Percentiles rank a stretch among this genome's conserved stretches.
Conservation (phyloP, 30 jellyfish, hydroid and myxozoan genomes). For the Catostylus mosaicus region DNA sequence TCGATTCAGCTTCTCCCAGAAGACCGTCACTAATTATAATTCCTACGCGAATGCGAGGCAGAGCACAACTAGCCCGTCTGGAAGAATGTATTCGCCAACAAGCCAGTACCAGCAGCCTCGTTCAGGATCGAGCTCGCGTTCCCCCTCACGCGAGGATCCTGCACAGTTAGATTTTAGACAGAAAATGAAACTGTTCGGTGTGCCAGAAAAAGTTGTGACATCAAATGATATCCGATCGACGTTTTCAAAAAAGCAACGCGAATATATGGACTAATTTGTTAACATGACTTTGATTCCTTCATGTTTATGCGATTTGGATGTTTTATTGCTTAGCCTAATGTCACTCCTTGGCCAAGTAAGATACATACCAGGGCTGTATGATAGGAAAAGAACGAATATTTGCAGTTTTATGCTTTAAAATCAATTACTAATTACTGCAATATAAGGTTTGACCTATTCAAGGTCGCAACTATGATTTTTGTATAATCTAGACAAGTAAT, state of each 20-base stretch:
- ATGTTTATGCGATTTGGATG: neutral
- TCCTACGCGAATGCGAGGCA: conserved; percentile 2
- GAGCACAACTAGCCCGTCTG: conserved; percentile 18
- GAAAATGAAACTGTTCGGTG: conserved; percentile 86
- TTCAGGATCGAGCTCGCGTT: conserved; percentile 30
- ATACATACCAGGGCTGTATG: too few species aligned
- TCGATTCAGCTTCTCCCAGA: conserved; percentile 57
- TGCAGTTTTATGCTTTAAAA: too few species aligned
- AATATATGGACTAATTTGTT: conserved; percentile 50
- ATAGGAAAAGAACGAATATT: too few species aligned
- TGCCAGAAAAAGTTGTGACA: conserved; percentile 16
- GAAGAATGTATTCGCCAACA: conserved; percentile 38
- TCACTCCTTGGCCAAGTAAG: too few species aligned
- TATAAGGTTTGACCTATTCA: too few species aligned
- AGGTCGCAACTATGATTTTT: too few species aligned
- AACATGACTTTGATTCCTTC: neutral
- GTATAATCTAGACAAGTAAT: too few species aligned
- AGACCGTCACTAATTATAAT: conserved; percentile 33
- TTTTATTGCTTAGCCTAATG: too few species aligned
- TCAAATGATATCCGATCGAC: conserved; percentile 44
- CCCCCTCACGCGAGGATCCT: conserved; percentile 77
- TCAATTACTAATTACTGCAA: too few species aligned
- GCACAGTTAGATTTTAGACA: conserved; percentile 78
- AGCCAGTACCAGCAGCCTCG: conserved; percentile 56
- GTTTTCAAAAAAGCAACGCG: conserved; percentile 65